These are phyloP conservation scores for Sardina pilchardus DNA, from an alignment of 2,113 vertebrate genomes.

Conservation along the genomic window DNA sequence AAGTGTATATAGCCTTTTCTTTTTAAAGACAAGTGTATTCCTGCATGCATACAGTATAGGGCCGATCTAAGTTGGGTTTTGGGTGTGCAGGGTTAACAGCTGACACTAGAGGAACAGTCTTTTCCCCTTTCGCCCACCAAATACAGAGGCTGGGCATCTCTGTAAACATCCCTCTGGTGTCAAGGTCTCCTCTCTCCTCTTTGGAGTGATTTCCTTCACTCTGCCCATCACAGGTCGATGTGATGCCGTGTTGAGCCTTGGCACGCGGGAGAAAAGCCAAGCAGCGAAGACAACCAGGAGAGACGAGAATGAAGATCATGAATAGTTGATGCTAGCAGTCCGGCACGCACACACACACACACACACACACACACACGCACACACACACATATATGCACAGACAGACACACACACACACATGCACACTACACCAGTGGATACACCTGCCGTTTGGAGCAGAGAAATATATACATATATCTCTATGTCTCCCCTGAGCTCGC, in stretches of 20 bases:
- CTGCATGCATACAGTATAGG: neutral
- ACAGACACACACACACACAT: neutral
- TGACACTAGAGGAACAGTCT: neutral
- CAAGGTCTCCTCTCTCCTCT: neutral
- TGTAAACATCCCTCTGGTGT: neutral
- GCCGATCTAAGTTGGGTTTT: neutral
- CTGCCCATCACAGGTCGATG: neutral
- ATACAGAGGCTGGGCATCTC: neutral
- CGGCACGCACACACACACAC: neutral
- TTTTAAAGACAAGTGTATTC: neutral
- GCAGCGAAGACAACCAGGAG: slow-evolving; percentile 17
- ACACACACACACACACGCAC: neutral
- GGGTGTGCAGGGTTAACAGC: neutral
- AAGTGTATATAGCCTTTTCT: too few species aligned
- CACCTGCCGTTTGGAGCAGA: neutral
- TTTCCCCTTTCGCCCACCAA: neutral
- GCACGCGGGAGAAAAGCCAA: neutral
- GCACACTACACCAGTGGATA: neutral
- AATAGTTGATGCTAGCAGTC: slow-evolving; percentile 59
- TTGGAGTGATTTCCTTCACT: neutral
- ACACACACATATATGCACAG: neutral
- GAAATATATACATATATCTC: neutral
- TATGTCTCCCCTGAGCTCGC: neutral
- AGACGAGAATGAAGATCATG: slow-evolving; percentile 70
- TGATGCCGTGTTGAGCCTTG: neutral